phyloP scores from a whole-genome alignment of 2,113 vertebrate genomes.

The Delphinapterus leucas region DNA sequence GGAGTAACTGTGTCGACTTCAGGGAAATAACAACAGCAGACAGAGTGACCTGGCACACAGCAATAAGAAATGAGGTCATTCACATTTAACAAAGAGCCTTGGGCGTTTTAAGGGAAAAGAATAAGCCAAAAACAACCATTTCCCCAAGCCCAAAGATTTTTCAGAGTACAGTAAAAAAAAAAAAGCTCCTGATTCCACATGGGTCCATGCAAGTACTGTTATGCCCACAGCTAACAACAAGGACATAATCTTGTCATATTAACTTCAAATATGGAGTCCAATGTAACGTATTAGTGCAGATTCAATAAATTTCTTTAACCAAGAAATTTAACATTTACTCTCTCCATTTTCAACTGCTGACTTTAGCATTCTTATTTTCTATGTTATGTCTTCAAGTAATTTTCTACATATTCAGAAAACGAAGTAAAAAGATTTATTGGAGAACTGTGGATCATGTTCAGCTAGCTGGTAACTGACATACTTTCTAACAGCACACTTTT shows the following conservation, averaged over 20 bases:
- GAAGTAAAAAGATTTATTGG: not conserved
- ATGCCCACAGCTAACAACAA: not conserved
- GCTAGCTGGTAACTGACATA: constrained; percentile 64
- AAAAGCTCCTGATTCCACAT: not conserved
- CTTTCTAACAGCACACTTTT: constrained; percentile 48
- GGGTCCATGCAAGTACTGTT: not conserved
- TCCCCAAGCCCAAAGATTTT: constrained; percentile 45
- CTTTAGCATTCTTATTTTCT: constrained; percentile 47
- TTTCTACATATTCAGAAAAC: constrained; percentile 65
- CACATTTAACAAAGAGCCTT: constrained; percentile 61
- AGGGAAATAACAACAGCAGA: constrained; percentile 50
- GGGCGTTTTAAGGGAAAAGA: constrained; percentile 58
- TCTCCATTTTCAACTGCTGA: constrained; percentile 39
- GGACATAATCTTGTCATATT: not conserved
- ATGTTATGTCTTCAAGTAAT: constrained; percentile 62
- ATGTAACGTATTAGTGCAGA: not conserved
- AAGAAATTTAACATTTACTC: not conserved
- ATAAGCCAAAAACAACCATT: constrained; percentile 53
- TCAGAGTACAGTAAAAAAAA: not conserved
- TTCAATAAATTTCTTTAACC: constrained; percentile 5
- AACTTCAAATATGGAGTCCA: not conserved
- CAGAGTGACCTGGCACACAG: not conserved
- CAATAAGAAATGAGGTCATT: constrained; percentile 65
- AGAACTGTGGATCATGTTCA: constrained; percentile 57
- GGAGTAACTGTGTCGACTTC: constrained; percentile 15